Evolutionary conservation across 2,888 invertebrate species (phyloP).

Genomic region (Xiphydria camelus): DNA sequence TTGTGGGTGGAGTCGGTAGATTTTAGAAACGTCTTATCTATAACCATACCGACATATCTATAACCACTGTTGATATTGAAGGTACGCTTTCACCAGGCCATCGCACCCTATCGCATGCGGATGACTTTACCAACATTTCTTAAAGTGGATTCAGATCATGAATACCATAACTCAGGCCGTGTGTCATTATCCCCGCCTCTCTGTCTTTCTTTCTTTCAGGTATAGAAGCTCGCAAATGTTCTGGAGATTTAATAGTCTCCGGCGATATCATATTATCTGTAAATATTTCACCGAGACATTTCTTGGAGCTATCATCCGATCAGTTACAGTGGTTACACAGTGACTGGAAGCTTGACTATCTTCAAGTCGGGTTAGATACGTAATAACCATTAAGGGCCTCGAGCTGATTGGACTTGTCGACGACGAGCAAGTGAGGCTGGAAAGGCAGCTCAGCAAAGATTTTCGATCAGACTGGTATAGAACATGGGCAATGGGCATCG

Average conservation of each 20-base stretch:
- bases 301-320: conserved; percentile 50
- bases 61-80: too few species aligned
- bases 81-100: too few species aligned
- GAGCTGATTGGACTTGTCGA: conserved; percentile 66
- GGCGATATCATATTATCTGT: conserved; percentile 49
- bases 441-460: conserved; percentile 75
- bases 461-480: conserved; percentile 73
- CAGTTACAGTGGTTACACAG: conserved; percentile 49
- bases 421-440: conserved; percentile 68
- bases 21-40: too few species aligned
- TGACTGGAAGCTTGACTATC: conserved; percentile 49
- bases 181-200: too few species aligned
- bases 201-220: too few species aligned
- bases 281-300: conserved; percentile 52
- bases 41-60: too few species aligned
- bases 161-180: too few species aligned
- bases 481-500: conserved; percentile 70
- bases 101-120: too few species aligned
- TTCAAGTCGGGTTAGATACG: conserved; percentile 68
- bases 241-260: conserved; percentile 50
- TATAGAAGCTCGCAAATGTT: too few species aligned
- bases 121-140: too few species aligned
- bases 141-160: too few species aligned
- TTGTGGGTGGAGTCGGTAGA: conserved; percentile 67
- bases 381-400: conserved; percentile 73